Evolutionary conservation across 2,797 vertebrate genomes (phyloP).

Genomic region (Oreonectes daqikongensis): DNA sequence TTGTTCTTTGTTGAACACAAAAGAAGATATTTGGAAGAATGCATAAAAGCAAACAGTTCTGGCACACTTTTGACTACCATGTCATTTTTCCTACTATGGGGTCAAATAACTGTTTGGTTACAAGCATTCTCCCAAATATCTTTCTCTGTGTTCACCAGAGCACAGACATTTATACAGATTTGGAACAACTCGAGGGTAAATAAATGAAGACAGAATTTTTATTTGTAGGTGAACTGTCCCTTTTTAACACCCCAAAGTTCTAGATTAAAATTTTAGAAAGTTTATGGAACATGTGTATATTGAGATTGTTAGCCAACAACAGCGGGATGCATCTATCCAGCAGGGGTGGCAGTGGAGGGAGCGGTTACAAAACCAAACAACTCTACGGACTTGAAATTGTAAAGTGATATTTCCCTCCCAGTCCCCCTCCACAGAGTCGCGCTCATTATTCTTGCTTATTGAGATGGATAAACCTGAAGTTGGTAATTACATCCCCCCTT

Average conservation of each 20-base stretch:
- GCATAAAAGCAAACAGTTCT: too few species aligned
- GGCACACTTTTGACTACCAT: too few species aligned
- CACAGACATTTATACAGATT: too few species aligned
- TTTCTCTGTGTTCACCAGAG: too few species aligned
- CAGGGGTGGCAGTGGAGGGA: slow-evolving; percentile 36
- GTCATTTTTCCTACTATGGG: too few species aligned
- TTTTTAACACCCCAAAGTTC: too few species aligned
- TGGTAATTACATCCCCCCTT: slow-evolving; percentile 64
- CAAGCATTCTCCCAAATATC: too few species aligned
- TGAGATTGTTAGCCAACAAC: background rate
- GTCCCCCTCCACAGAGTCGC: slow-evolving; percentile 55
- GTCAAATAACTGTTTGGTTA: too few species aligned
- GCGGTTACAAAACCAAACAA: slow-evolving; percentile 68
- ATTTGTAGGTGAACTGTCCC: too few species aligned
- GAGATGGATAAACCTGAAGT: slow-evolving; percentile 71
- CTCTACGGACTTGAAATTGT: slow-evolving; percentile 55
- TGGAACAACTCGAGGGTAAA: too few species aligned
- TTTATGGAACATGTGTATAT: background rate
- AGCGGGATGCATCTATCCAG: background rate
- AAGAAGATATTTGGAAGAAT: background rate
- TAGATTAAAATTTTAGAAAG: background rate
- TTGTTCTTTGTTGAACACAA: too few species aligned
- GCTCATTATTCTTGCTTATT: slow-evolving; percentile 78
- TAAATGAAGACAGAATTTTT: too few species aligned
- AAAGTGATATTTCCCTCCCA: slow-evolving; percentile 59